Evolutionary conservation across 2,888 invertebrate genomes (phyloP), one percentile per base, ranked within the genome.

Genomic region (Tetramorium bicarinatum): DNA sequence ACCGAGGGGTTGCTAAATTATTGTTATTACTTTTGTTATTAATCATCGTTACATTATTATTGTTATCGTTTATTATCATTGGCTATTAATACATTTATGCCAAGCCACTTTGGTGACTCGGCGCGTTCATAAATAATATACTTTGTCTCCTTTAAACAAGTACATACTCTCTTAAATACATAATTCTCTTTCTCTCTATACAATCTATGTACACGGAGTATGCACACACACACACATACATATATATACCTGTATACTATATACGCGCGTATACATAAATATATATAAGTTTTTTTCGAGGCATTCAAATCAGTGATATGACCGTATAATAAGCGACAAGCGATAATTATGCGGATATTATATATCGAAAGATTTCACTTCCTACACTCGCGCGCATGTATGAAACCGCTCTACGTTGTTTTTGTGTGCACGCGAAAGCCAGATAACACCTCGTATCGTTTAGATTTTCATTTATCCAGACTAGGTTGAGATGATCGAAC

Each of bases 1-100:
- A 94, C 94, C 94, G 90, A 94, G 88, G 93, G 94, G 93, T 91
- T 90, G 89, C 93, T 94, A 94, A 92, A 92, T 93, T 91, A 92
- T 92, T 90, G 87, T 93, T 91, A 87, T 93, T 90, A 71, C 84
- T 87, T 54, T 87, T 87, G 85, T 87, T 79, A 71, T 83, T 41
- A 21, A 75, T 49, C 44, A 66, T 76, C 25, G 49, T 76, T 76
- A 61, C 41, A 44, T 29, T 66, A 54, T 82, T 75, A 76, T 88
- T 87, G 88, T 84, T 77, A 81, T 81, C 44, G 49, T 81, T 66
- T 81, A 81, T 75, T 83, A 86, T 87, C 76, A 85, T 47, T 44
- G 81, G 81, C 84, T 87, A 85, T 88, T 88, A 83, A 88, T 89
- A 91, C 85, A 89, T 87, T 87, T 85, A 85, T 84, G 79, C 85